A percentile compares a stretch with the other conserved stretches of the same genome.
phyloP scores from a whole-genome alignment of 2,113 vertebrate genomes.

The Ctenodactylus gundi region DNA sequence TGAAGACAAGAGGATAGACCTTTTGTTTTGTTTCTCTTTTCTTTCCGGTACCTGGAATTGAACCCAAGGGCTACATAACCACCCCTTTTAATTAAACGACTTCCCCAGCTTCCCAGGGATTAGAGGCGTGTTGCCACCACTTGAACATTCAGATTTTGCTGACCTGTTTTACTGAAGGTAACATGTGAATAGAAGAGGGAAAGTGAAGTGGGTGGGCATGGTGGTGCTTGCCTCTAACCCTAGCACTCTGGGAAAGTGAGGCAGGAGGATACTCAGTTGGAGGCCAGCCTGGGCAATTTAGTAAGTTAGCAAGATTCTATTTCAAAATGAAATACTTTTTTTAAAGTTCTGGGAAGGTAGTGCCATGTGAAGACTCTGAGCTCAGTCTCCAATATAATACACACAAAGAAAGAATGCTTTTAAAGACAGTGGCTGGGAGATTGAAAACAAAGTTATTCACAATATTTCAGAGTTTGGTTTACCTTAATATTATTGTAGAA shows the following conservation, averaged over 20 bases:
- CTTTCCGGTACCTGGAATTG: background rate
- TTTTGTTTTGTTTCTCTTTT: background rate
- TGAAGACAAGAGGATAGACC: background rate
- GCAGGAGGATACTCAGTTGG: background rate
- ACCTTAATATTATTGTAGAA: constrained; percentile 35
- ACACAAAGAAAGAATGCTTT: background rate
- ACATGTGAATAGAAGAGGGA: background rate
- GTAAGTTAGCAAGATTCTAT: background rate
- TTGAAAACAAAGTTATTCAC: constrained; percentile 18
- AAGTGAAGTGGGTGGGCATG: background rate
- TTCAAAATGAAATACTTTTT: background rate
- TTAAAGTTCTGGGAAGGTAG: background rate
- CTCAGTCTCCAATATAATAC: background rate
- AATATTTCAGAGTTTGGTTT: background rate
- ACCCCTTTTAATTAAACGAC: too few relatives aligned
- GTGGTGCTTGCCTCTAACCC: background rate
- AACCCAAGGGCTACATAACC: background rate
- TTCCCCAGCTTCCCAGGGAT: background rate
- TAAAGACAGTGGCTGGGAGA: background rate
- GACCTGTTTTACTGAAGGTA: background rate
- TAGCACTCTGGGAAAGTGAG: background rate
- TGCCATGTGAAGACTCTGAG: background rate
- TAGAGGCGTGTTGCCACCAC: background rate
- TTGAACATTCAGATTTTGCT: background rate
- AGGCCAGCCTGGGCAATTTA: background rate